These are phyloP conservation scores for Philonicus albiceps DNA, from an alignment of 2,888 invertebrate genomes.

Conservation along the genomic window DNA sequence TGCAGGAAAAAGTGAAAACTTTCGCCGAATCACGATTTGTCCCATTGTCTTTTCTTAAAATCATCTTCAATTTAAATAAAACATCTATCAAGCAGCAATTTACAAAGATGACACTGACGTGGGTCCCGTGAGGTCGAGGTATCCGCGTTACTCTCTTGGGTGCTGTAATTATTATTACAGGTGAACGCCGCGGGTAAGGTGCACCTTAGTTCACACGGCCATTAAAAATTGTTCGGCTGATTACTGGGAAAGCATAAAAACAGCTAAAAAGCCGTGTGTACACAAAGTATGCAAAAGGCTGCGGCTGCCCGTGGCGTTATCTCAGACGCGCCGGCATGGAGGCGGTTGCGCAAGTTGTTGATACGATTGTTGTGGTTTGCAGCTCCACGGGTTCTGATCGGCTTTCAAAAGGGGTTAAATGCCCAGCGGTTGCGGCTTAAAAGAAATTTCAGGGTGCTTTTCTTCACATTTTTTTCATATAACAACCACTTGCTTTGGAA, in stretches of 20 bases:
- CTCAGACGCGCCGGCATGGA: not conserved
- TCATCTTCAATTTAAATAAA: conserved; percentile 24
- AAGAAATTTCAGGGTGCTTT: not conserved
- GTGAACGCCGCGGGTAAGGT: not conserved
- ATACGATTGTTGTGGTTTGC: not conserved
- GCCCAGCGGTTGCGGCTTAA: not conserved
- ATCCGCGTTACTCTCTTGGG: not conserved
- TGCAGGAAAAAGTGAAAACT: conserved; percentile 21
- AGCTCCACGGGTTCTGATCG: not conserved
- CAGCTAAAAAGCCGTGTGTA: not conserved
- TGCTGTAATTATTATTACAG: not conserved
- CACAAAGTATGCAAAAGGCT: not conserved
- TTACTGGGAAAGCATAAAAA: not conserved
- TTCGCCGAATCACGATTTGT: conserved; percentile 21
- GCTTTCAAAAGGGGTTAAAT: not conserved
- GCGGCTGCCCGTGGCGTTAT: not conserved
- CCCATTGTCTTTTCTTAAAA: conserved; percentile 19
- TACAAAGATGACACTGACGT: not conserved
- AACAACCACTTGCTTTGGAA: not conserved
- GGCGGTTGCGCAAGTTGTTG: not conserved
- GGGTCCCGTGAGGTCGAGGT: not conserved
- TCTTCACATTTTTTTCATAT: not conserved
- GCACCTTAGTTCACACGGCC: not conserved
- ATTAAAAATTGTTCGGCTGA: not conserved
- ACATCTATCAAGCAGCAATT: not conserved